These are phyloP conservation scores for Trissoscelio sp. DNA, from an alignment of 2,888 invertebrate species.

Conservation along the genomic window DNA sequence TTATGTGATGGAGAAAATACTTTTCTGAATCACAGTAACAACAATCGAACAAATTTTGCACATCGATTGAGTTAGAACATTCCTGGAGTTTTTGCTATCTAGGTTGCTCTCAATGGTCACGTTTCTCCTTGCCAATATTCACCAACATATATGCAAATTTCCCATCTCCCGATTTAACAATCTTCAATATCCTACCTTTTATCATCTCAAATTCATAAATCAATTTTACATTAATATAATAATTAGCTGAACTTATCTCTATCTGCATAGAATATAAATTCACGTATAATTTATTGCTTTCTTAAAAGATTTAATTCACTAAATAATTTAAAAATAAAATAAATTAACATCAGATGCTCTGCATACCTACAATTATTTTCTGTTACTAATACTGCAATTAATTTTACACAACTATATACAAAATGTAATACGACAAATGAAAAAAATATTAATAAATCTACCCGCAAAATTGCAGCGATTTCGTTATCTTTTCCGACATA, in stretches of 20 bases:
- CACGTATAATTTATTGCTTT: no score
- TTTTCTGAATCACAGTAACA: not conserved
- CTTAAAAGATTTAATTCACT: no score
- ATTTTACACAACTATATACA: no score
- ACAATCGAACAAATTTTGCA: conserved; percentile 4
- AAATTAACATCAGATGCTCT: no score
- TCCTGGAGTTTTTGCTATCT: conserved; percentile 19
- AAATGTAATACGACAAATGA: no score
- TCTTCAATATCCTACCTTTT: conserved; percentile 8
- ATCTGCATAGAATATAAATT: no score
- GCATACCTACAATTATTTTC: no score
- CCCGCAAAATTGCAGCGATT: not conserved
- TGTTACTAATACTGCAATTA: no score
- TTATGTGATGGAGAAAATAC: not conserved
- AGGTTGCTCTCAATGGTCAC: conserved; percentile 25
- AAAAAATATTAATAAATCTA: no score
- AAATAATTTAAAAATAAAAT: no score
- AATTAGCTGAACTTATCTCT: not conserved
- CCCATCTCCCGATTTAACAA: not conserved
- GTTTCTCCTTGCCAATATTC: conserved; percentile 29
- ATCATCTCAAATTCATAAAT: not conserved
- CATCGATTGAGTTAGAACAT: conserved; percentile 15
- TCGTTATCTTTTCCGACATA: conserved; percentile 1
- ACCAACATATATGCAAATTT: conserved; percentile 37
- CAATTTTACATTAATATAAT: not conserved